Percentiles rank a stretch among this genome's conserved stretches.
Conservation (phyloP, 1,140 invertebrate genomes). For the Drosophila pruinosa region DNA sequence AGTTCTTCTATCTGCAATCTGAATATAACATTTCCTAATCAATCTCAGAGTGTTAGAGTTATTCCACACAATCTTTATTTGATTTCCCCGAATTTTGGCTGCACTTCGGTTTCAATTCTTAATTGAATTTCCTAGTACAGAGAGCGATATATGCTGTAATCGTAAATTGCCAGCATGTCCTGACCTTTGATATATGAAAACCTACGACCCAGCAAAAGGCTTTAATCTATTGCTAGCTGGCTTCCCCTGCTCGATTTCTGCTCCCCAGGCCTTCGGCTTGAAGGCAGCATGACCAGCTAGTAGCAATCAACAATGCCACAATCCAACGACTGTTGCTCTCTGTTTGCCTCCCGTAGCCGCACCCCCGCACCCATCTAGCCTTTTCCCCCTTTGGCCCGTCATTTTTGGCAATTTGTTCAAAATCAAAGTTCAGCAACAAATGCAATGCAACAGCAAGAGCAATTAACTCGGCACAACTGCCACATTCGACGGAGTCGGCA, state of each 20-base stretch:
- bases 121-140: constrained; percentile 21
- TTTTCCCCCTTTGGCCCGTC: background rate
- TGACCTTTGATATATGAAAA: constrained; percentile 49
- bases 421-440: constrained; percentile 78
- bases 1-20: background rate
- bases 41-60: background rate
- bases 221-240: constrained; percentile 38
- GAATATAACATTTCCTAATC: background rate
- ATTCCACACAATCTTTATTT: background rate
- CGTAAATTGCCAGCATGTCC: constrained; percentile 40
- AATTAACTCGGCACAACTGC: constrained; percentile 80
- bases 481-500: constrained; percentile 60
- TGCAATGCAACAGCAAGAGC: constrained; percentile 75
- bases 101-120: background rate
- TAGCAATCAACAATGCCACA: constrained; percentile 52
- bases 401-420: constrained; percentile 77
- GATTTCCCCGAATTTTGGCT: background rate
- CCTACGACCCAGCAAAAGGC: constrained; percentile 18
- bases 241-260: background rate
- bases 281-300: constrained; percentile 26
- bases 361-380: background rate
- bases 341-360: constrained; percentile 9
- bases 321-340: constrained; percentile 56
- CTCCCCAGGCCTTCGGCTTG: background rate
- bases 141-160: background rate